These are phyloP conservation scores for Craseonycteris thonglongyai DNA, from an alignment of 2,113 vertebrate species.

Conservation along the genomic window DNA sequence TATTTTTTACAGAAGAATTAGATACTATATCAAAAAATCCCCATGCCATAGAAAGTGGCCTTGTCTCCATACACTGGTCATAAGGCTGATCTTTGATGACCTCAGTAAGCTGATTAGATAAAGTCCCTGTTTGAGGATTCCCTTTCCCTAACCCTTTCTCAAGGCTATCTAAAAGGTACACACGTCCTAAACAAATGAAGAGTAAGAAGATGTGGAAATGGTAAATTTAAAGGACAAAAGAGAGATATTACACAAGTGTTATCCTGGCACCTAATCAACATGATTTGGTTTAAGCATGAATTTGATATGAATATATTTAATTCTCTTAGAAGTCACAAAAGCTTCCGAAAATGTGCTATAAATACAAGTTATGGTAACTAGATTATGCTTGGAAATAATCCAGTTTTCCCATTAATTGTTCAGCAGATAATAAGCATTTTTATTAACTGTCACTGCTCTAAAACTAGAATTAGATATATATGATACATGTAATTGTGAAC, in stretches of 20 bases:
- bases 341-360: neutral
- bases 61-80: neutral
- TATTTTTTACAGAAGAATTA: conserved; percentile 14
- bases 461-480: neutral
- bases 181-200: neutral
- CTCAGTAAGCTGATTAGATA: neutral
- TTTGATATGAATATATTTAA: neutral
- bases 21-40: neutral
- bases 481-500: neutral
- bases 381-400: neutral
- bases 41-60: neutral
- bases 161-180: neutral
- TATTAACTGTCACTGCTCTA: neutral
- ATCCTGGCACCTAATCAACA: neutral
- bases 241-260: neutral
- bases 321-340: neutral
- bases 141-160: neutral
- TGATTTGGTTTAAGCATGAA: neutral
- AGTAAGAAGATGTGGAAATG: neutral
- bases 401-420: neutral
- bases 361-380: neutral
- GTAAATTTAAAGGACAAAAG: neutral
- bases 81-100: neutral
- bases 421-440: neutral
- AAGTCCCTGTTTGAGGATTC: neutral